Conservation (phyloP, 2,797 vertebrate genomes). For the Galagoides demidoff region DNA sequence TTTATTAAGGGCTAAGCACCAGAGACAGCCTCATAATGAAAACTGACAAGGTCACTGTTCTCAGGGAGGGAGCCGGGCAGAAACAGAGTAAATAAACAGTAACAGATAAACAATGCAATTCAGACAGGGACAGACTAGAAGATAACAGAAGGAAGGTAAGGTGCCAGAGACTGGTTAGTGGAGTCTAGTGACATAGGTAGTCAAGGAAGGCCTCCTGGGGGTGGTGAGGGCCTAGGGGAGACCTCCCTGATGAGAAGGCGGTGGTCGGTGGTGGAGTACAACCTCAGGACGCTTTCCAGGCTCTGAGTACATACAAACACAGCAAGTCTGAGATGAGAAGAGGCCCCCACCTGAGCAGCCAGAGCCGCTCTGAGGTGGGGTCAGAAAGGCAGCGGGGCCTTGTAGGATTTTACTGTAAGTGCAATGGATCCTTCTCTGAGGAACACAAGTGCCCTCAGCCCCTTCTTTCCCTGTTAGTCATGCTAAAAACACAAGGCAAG, state of each 20-base stretch:
- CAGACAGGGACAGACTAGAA: neutral
- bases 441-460: neutral
- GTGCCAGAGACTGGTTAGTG: rapidly evolving
- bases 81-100: neutral
- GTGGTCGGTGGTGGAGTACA: neutral
- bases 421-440: neutral
- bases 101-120: neutral
- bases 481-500: neutral
- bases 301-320: neutral
- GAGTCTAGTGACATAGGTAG: rapidly evolving
- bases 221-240: neutral
- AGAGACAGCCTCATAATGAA: neutral
- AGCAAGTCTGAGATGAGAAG: too few species aligned
- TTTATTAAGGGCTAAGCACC: neutral
- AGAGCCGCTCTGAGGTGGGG: neutral
- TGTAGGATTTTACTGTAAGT: neutral
- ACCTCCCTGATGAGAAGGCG: neutral
- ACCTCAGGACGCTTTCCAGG: neutral
- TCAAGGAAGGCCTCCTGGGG: neutral
- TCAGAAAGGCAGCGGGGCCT: neutral
- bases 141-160: neutral
- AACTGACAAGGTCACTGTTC: neutral
- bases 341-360: neutral
- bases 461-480: neutral
- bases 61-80: neutral